These are phyloP conservation scores for Macroramphosus scolopax DNA, from an alignment of 2,797 vertebrate species.

Conservation along the genomic window DNA sequence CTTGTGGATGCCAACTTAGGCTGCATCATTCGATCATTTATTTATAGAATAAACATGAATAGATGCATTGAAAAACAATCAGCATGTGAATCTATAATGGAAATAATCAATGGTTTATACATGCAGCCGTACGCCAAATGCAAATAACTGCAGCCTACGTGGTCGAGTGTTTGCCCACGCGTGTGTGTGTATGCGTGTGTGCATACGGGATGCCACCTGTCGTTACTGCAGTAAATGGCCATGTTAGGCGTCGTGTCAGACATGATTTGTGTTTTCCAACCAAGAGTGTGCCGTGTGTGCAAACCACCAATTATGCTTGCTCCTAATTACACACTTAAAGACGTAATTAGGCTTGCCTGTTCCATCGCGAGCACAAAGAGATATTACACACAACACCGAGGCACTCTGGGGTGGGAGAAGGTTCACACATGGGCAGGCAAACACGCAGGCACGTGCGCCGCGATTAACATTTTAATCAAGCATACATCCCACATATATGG, in stretches of 20 bases:
- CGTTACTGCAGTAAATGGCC: slow-evolving; percentile 20
- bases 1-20: too few relatives aligned
- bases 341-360: slow-evolving; percentile 72
- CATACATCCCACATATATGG: slow-evolving; percentile 33
- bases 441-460: slow-evolving; percentile 23
- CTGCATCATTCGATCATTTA: too few relatives aligned
- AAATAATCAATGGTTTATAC: too few relatives aligned
- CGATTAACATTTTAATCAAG: slow-evolving; percentile 45
- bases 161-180: background rate
- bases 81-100: too few relatives aligned
- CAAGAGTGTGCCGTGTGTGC: slow-evolving; percentile 59
- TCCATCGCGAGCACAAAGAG: slow-evolving; percentile 59
- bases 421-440: slow-evolving; percentile 32
- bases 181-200: background rate
- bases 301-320: slow-evolving; percentile 70
- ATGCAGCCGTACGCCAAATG: background rate
- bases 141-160: background rate
- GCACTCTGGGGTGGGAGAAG: slow-evolving; percentile 35
- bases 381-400: slow-evolving; percentile 49
- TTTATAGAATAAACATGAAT: too few relatives aligned
- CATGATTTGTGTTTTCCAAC: slow-evolving; percentile 63
- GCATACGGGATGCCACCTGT: slow-evolving; percentile 13
- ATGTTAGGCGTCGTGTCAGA: slow-evolving; percentile 56
- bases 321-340: slow-evolving; percentile 74
- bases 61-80: too few relatives aligned